phyloP scores from a whole-genome alignment of 2,797 vertebrate species.

The Pseudochromis fuscus region DNA sequence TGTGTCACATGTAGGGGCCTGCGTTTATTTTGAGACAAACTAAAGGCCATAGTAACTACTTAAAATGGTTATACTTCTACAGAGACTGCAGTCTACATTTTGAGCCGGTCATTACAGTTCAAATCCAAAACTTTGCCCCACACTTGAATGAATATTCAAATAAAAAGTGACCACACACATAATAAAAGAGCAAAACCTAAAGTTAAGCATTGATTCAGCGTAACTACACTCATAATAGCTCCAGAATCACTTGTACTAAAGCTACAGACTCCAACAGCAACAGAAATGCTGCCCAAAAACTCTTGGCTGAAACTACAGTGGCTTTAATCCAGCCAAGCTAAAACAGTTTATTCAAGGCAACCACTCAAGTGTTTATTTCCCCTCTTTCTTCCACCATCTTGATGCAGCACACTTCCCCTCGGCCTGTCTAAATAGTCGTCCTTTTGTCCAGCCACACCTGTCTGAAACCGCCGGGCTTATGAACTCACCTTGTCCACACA shows the following conservation, averaged over 20 bases:
- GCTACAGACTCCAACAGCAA: conserved; percentile 47
- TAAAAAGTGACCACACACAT: neutral
- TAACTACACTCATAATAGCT: conserved; percentile 23
- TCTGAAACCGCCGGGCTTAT: conserved; percentile 18
- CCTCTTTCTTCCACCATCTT: conserved; percentile 67
- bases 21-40: too few relatives aligned
- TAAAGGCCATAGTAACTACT: too few relatives aligned
- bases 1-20: too few relatives aligned
- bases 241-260: conserved; percentile 31
- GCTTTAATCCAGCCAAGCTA: conserved; percentile 41
- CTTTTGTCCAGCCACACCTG: conserved; percentile 67
- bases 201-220: conserved; percentile 11
- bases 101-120: too few relatives aligned
- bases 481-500: conserved; percentile 52
- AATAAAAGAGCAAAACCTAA: neutral
- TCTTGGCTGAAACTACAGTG: conserved; percentile 42
- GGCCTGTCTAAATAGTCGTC: conserved; percentile 53
- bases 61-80: too few relatives aligned
- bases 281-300: conserved; percentile 38
- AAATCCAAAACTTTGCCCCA: too few relatives aligned
- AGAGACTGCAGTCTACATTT: too few relatives aligned
- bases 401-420: conserved; percentile 73
- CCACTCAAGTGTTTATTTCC: conserved; percentile 66
- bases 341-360: conserved; percentile 59
- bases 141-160: too few relatives aligned